Evolutionary conservation across 2,113 vertebrate genomes (phyloP).

Genomic region (Phrynosoma blainvillii): DNA sequence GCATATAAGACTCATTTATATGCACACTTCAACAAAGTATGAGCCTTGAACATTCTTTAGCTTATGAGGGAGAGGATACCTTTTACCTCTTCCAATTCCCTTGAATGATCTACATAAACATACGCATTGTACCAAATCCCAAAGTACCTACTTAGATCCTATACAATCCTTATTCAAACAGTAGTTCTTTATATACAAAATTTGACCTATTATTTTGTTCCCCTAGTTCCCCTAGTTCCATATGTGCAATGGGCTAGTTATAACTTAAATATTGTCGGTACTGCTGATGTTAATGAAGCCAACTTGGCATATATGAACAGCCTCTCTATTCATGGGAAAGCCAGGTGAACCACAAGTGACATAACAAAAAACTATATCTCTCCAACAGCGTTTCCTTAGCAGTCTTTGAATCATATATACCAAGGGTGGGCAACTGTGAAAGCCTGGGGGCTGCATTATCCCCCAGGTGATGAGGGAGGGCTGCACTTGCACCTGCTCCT

Average conservation of each 20-base stretch:
- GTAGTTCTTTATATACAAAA: neutral
- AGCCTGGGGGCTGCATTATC: too few relatives aligned
- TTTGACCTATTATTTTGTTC: neutral
- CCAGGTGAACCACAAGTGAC: neutral
- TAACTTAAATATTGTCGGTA: slow-evolving; percentile 1
- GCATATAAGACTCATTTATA: neutral
- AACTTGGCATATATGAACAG: neutral
- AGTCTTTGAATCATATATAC: neutral
- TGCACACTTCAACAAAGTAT: neutral
- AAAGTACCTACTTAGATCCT: neutral
- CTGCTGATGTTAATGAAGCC: neutral
- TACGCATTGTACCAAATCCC: neutral
- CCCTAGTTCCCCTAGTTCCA: neutral
- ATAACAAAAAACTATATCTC: neutral
- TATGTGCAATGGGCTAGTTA: neutral
- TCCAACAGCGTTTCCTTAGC: neutral
- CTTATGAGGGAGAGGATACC: fast-evolving
- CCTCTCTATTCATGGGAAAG: slow-evolving; percentile 4
- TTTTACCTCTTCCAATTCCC: neutral
- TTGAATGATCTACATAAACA: neutral
- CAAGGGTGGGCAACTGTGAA: too few relatives aligned
- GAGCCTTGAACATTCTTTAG: neutral
- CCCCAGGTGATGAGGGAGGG: too few relatives aligned
- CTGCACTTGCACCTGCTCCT: too few relatives aligned
- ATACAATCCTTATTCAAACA: neutral